These are phyloP conservation scores for Tolypeutes matacus DNA, from an alignment of 2,797 vertebrate genomes.

Conservation along the genomic window DNA sequence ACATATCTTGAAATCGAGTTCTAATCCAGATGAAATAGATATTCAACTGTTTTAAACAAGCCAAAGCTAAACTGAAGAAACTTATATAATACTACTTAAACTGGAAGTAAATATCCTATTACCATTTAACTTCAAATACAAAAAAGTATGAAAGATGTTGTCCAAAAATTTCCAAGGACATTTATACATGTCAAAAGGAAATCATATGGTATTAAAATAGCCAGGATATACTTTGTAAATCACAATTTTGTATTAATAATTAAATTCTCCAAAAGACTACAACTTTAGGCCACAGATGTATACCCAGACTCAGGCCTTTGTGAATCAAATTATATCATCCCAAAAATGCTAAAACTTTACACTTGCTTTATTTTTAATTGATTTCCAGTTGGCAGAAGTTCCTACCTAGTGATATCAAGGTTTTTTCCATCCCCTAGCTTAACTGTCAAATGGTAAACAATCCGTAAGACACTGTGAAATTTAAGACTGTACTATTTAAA, in stretches of 20 bases:
- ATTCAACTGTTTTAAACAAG: conserved; percentile 56
- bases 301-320: background rate
- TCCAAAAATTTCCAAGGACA: background rate
- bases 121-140: conserved; percentile 36
- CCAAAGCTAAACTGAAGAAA: conserved; percentile 72
- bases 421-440: conserved; percentile 6
- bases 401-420: conserved; percentile 41
- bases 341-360: conserved; percentile 25
- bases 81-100: conserved; percentile 13
- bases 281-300: background rate
- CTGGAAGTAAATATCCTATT: background rate
- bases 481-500: conserved; percentile 41
- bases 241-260: conserved; percentile 7
- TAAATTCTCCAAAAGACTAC: background rate
- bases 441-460: conserved; percentile 34
- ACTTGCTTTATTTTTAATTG: conserved; percentile 59
- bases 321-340: conserved; percentile 29
- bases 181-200: conserved; percentile 48
- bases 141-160: background rate
- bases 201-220: conserved; percentile 30
- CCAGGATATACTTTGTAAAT: conserved; percentile 2
- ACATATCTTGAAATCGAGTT: conserved; percentile 40
- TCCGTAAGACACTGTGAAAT: conserved; percentile 12
- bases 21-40: conserved; percentile 36
- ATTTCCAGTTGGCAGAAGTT: conserved; percentile 35